Percentiles rank a stretch among this genome's conserved stretches.
Evolutionary conservation across 2,888 invertebrate genomes (phyloP).

Genomic region (Acrobasis consociella): DNA sequence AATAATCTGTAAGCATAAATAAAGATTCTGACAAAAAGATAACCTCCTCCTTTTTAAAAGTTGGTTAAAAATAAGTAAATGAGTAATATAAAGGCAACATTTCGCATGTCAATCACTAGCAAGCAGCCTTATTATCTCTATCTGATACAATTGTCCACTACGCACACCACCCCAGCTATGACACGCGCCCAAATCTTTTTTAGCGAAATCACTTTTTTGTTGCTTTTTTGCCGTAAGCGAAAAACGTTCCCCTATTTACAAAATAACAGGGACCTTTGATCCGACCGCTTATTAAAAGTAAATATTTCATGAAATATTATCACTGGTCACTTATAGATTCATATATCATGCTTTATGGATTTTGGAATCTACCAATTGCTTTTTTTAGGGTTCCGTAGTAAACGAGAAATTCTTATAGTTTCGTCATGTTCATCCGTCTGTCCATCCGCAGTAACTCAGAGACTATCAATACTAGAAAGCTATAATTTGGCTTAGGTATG

Average conservation of each 20-base stretch:
- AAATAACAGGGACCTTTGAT: slow-evolving; percentile 80
- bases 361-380: slow-evolving; percentile 23
- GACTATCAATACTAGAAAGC: no score
- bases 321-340: slow-evolving; percentile 39
- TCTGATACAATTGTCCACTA: slow-evolving; percentile 45
- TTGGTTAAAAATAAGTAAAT: background rate
- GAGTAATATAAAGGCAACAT: background rate
- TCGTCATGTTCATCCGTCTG: no score
- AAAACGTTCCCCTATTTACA: slow-evolving; percentile 76
- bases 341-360: slow-evolving; percentile 34
- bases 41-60: no score
- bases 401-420: no score
- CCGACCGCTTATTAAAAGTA: slow-evolving; percentile 79
- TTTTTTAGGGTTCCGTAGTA: no score
- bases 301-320: slow-evolving; percentile 76
- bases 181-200: slow-evolving; percentile 59
- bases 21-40: no score
- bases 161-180: slow-evolving; percentile 33
- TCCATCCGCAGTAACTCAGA: no score
- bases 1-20: no score
- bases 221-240: slow-evolving; percentile 41
- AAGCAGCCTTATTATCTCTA: slow-evolving; percentile 34
- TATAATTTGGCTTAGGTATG: no score
- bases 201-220: slow-evolving; percentile 49
- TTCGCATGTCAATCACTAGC: slow-evolving; percentile 27